Conservation (phyloP, 2,888 invertebrate genomes). For the Ligdia adustata region DNA sequence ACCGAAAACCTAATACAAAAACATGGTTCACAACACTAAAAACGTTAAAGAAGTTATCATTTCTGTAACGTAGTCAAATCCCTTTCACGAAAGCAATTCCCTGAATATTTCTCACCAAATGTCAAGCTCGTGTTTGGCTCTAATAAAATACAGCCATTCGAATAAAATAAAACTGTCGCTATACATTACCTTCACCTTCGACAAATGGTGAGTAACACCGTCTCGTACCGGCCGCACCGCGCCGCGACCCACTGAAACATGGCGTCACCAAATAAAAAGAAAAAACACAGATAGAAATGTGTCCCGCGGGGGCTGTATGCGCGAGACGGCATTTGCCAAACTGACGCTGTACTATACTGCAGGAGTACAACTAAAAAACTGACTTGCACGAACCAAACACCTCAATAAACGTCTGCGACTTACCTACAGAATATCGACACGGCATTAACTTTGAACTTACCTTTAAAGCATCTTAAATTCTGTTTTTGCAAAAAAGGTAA, state of each 20-base stretch:
- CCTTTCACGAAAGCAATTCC: too few relatives aligned
- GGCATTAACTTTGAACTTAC: conserved; percentile 7
- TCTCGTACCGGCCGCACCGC: neutral
- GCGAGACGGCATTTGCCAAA: conserved; percentile 23
- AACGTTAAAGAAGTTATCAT: too few relatives aligned
- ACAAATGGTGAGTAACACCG: conserved; percentile 18
- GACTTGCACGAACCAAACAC: conserved; percentile 5
- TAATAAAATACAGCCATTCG: conserved; percentile 1
- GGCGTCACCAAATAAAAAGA: conserved; percentile 19
- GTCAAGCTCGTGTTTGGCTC: neutral
- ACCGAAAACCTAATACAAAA: too few relatives aligned
- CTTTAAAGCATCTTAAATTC: too few relatives aligned
- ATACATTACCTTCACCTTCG: conserved; percentile 13
- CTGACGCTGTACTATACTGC: conserved; percentile 4
- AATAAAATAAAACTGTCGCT: conserved; percentile 14
- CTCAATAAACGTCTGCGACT: conserved; percentile 1
- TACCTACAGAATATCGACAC: conserved; percentile 4
- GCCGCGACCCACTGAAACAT: conserved; percentile 7
- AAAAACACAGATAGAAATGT: conserved; percentile 23
- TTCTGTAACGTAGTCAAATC: too few relatives aligned
- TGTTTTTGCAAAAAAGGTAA: too few relatives aligned
- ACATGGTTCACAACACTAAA: too few relatives aligned
- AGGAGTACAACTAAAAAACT: too few relatives aligned
- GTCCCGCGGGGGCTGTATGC: conserved; percentile 24
- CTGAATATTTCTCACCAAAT: too few relatives aligned